Conservation (phyloP, 2,888 invertebrate species). For the Marronus borbonicus region DNA sequence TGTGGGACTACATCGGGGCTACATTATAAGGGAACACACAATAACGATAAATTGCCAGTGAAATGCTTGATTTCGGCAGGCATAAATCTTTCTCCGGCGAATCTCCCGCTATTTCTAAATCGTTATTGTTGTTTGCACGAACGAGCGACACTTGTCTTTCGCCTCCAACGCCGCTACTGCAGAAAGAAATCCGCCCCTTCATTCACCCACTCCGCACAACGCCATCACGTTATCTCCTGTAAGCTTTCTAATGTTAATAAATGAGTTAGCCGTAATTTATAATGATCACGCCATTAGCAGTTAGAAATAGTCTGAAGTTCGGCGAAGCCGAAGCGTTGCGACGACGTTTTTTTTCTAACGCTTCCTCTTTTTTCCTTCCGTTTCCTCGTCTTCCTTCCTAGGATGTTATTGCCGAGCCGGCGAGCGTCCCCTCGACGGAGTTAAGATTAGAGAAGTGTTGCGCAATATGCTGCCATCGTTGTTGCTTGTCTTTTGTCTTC, state of each 20-base stretch:
- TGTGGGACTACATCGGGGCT: background rate
- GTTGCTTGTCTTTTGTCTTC: conserved; percentile 24
- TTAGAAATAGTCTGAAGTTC: background rate
- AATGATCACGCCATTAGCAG: conserved; percentile 45
- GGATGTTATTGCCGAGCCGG: background rate
- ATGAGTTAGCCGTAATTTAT: conserved; percentile 43
- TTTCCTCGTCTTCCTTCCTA: conserved; percentile 10
- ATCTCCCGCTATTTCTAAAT: conserved; percentile 40
- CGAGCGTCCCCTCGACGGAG: conserved; percentile 26
- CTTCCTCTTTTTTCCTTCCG: conserved; percentile 10
- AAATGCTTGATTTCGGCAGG: conserved; percentile 36
- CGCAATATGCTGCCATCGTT: conserved; percentile 41
- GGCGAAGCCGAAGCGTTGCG: background rate
- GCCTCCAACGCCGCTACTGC: background rate
- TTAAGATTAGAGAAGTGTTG: conserved; percentile 39
- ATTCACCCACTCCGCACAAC: background rate
- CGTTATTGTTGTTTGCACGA: conserved; percentile 45
- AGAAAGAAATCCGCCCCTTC: conserved; percentile 9
- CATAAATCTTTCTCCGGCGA: conserved; percentile 45
- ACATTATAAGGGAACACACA: conserved; percentile 31
- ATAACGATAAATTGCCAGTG: conserved; percentile 49
- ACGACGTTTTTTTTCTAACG: background rate
- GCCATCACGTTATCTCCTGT: background rate
- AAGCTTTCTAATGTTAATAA: conserved; percentile 44
- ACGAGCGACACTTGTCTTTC: conserved; percentile 27